These are phyloP conservation scores for Acomys russatus DNA, from an alignment of 2,797 vertebrate genomes.

Conservation along the genomic window DNA sequence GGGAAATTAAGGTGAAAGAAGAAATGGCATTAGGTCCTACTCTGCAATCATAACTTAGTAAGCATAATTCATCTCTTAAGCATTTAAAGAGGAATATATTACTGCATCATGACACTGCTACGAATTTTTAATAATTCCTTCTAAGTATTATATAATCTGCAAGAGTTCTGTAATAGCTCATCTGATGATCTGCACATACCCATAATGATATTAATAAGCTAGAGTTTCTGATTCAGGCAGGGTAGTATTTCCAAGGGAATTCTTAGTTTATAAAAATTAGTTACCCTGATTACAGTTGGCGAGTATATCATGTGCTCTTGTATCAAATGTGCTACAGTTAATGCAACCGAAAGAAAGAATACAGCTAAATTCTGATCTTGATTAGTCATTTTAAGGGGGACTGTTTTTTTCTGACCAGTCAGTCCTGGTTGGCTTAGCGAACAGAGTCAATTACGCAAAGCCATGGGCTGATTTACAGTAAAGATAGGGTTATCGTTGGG, in stretches of 20 bases:
- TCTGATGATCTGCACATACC: not conserved
- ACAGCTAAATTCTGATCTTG: constrained; percentile 61
- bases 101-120: not conserved
- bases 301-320: constrained; percentile 65
- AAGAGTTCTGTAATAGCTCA: not conserved
- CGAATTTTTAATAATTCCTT: constrained; percentile 49
- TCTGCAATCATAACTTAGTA: constrained; percentile 43
- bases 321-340: constrained; percentile 52
- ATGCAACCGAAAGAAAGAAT: constrained; percentile 48
- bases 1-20: not conserved
- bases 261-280: constrained; percentile 59
- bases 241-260: constrained; percentile 53
- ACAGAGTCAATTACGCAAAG: constrained; percentile 67
- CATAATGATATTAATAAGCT: constrained; percentile 27
- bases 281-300: constrained; percentile 27
- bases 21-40: not conserved
- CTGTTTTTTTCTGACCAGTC: constrained; percentile 51
- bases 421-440: constrained; percentile 62
- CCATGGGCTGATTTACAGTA: constrained; percentile 48
- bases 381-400: constrained; percentile 75
- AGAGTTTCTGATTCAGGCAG: not conserved
- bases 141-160: not conserved
- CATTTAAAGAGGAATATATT: constrained; percentile 20
- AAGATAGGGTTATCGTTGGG: constrained; percentile 39
- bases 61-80: constrained; percentile 49